Percentiles rank a stretch among this genome's conserved stretches.
These are phyloP conservation scores for Gadopsis bispinosus DNA, from an alignment of 2,797 vertebrate species.

Conservation along the genomic window DNA sequence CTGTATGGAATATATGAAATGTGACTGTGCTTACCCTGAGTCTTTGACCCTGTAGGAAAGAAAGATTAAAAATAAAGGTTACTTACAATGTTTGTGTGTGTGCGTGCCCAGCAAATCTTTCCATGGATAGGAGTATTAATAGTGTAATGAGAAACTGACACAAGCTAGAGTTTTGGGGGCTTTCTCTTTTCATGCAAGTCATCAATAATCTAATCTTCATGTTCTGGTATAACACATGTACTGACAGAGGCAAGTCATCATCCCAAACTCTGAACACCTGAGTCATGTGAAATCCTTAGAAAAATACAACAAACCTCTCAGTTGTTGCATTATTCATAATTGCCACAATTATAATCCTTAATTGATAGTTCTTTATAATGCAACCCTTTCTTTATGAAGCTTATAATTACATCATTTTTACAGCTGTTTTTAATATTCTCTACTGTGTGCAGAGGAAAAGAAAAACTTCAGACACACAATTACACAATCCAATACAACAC, in stretches of 20 bases:
- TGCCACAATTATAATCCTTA: not conserved
- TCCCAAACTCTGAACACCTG: not conserved
- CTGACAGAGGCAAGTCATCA: not conserved
- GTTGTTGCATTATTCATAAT: not conserved
- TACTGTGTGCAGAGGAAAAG: not conserved
- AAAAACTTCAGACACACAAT: not conserved
- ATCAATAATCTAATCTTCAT: too few species aligned
- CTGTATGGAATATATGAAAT: not conserved
- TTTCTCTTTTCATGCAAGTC: not conserved
- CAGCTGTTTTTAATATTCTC: not conserved
- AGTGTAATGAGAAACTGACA: slow-evolving; percentile 3
- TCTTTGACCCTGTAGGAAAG: slow-evolving; percentile 51
- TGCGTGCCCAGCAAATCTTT: not conserved
- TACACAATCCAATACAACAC: not conserved
- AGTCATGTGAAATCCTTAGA: not conserved
- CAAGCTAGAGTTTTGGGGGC: not conserved
- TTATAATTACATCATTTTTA: not conserved
- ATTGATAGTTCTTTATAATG: not conserved
- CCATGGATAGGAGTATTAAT: not conserved
- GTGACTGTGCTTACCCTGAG: slow-evolving; percentile 60
- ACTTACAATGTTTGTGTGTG: not conserved
- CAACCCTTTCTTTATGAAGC: not conserved
- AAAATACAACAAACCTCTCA: not conserved
- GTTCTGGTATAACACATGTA: too few species aligned
- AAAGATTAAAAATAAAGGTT: slow-evolving; percentile 22